phyloP scores from a whole-genome alignment of 2,888 invertebrate species.

The Yponomeuta sedellus region DNA sequence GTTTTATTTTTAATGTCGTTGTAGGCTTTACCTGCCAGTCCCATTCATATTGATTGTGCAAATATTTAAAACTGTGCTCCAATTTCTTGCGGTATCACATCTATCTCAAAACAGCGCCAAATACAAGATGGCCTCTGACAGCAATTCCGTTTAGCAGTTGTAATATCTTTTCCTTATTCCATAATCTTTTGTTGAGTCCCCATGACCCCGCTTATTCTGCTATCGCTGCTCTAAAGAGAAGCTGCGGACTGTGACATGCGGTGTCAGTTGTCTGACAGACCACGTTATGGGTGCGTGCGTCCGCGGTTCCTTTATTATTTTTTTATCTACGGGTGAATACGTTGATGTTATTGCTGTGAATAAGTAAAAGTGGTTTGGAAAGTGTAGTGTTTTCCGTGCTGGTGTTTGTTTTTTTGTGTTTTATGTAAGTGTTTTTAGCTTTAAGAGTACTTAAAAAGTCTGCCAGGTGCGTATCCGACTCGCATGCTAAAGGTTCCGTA shows the following conservation, averaged over 20 bases:
- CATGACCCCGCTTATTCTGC: background rate
- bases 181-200: background rate
- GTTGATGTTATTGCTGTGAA: background rate
- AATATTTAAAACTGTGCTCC: no score
- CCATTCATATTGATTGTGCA: no score
- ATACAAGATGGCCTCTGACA: no score
- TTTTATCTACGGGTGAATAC: background rate
- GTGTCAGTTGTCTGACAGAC: constrained; percentile 56
- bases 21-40: background rate
- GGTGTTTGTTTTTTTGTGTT: background rate
- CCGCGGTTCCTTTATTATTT: constrained; percentile 24
- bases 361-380: background rate
- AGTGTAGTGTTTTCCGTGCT: background rate
- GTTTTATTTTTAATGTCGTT: background rate
- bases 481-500: no score
- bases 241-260: constrained; percentile 29
- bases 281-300: constrained; percentile 34
- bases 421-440: background rate
- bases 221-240: background rate
- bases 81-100: no score
- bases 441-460: background rate
- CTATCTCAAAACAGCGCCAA: no score
- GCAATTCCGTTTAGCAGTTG: background rate
- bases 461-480: no score
- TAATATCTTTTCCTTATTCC: background rate